phyloP scores from a whole-genome alignment of 2,113 vertebrate species.

The Colossoma macropomum region DNA sequence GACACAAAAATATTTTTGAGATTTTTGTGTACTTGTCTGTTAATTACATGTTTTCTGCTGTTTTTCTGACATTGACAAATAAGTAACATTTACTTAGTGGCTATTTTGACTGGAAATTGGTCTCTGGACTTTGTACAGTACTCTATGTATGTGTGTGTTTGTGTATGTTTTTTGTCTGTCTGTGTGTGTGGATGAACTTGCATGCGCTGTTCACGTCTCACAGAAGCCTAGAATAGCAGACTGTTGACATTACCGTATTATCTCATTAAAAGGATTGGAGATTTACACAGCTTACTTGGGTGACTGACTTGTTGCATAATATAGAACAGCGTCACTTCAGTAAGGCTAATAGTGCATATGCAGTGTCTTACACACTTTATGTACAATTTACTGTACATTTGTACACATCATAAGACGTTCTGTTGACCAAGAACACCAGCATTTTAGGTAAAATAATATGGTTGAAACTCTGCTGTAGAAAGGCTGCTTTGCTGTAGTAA shows the following conservation, averaged over 20 bases:
- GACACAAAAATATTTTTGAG: too few relatives aligned
- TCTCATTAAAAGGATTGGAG: slow-evolving; percentile 51
- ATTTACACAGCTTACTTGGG: slow-evolving; percentile 23
- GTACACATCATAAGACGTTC: not conserved
- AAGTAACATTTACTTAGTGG: too few relatives aligned
- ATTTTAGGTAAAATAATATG: not conserved
- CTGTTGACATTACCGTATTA: slow-evolving; percentile 31
- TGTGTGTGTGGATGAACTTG: slow-evolving; percentile 44
- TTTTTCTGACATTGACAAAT: too few relatives aligned
- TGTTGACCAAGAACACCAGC: not conserved
- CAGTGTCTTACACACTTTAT: not conserved
- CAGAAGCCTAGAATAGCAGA: slow-evolving; percentile 52
- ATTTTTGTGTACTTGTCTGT: too few relatives aligned
- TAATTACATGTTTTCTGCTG: too few relatives aligned
- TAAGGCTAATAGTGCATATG: not conserved
- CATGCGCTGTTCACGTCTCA: slow-evolving; percentile 36
- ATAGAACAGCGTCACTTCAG: not conserved
- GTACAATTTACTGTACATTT: not conserved
- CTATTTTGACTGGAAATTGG: too few relatives aligned
- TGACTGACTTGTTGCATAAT: slow-evolving; percentile 40
- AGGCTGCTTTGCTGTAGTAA: not conserved
- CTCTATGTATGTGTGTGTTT: too few relatives aligned
- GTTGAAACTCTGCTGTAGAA: not conserved
- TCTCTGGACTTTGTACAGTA: too few relatives aligned
- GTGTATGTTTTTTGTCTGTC: not conserved